Evolutionary conservation across 2,113 vertebrate genomes (phyloP).

Genomic region (Microtus richardsoni): DNA sequence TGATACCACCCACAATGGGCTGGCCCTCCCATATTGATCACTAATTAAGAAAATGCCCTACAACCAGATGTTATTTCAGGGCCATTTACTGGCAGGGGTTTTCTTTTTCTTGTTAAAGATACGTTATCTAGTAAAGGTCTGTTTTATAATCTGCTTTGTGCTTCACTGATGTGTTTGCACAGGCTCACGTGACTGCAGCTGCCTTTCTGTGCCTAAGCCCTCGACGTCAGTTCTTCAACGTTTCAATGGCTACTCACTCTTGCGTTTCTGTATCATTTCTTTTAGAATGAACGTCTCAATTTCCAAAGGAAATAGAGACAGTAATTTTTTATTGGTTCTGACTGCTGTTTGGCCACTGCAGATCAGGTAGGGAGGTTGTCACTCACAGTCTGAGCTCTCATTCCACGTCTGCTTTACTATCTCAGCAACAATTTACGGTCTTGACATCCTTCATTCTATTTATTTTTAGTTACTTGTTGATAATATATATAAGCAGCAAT

Average conservation of each 20-base stretch:
- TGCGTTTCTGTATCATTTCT: not conserved
- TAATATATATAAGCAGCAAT: not conserved
- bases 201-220: not conserved
- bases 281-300: conserved; percentile 26
- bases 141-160: not conserved
- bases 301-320: not conserved
- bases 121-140: not conserved
- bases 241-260: conserved; percentile 2
- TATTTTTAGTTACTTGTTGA: conserved; percentile 44
- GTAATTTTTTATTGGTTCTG: not conserved
- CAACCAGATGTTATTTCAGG: not conserved
- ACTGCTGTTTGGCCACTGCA: not conserved
- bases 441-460: not conserved
- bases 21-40: not conserved
- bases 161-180: not conserved
- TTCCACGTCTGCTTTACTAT: not conserved
- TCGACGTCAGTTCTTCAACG: not conserved
- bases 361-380: not conserved
- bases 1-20: not conserved
- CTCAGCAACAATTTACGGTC: not conserved
- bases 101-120: conserved; percentile 30
- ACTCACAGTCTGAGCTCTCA: not conserved
- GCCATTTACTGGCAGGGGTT: conserved; percentile 30
- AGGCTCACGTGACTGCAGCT: not conserved
- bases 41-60: not conserved